Base-by-base conservation (phyloP, 2,113 vertebrate genomes). In the Nyctereutes procyonoides region DNA sequence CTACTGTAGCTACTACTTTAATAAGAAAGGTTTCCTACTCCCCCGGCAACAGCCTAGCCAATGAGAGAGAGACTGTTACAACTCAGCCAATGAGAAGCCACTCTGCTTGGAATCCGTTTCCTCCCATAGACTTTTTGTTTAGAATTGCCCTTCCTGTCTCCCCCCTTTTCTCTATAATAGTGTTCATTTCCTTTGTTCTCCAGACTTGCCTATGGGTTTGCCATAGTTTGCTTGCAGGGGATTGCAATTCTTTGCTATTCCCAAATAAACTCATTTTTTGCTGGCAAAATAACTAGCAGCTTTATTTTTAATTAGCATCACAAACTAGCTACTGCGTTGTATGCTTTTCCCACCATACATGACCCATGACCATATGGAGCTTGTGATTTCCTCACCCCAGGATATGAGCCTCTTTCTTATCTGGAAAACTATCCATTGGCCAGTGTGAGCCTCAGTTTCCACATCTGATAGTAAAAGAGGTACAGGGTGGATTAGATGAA, bases 191-290 rank as follows among this genome's bases (percentile, higher is more conserved):
- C 19, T 38, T 73, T 24, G 20, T 73, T 73, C 10, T 38, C 20
- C 20, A 73, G 69, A 38, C 20, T 38, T 73, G 35, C 20, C 10
- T 38, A 1, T 73, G 69, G 19, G 22, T 73, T 73, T 73, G 4
- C 20, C 10, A 2, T 11, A 20, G 10, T 38, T 73, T 1, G 20
- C 2, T 12, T 22, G 9, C 5, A 20, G 10, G 11, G 19, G 69
- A 43, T n/a, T 38, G 35, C 10, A 73, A 24, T 38, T 38, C 35
- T 73, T 20, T 38, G 20, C 69, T 73, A 6, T 73, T 73, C 35
- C 35, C 69, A 38, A 73, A 73, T 12, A 73, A 71, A 71, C n/a
- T 8, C 32, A 26, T 65, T 65, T 65, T 28, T 65, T 63, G 62
- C 63, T 32, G 63, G 63, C 32, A 67, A 65, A 60, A 60, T 60